Percentiles rank a stretch among this genome's conserved stretches.
These are phyloP conservation scores for Neocrepidodera transversa DNA, from an alignment of 2,888 invertebrate genomes.

Conservation along the genomic window DNA sequence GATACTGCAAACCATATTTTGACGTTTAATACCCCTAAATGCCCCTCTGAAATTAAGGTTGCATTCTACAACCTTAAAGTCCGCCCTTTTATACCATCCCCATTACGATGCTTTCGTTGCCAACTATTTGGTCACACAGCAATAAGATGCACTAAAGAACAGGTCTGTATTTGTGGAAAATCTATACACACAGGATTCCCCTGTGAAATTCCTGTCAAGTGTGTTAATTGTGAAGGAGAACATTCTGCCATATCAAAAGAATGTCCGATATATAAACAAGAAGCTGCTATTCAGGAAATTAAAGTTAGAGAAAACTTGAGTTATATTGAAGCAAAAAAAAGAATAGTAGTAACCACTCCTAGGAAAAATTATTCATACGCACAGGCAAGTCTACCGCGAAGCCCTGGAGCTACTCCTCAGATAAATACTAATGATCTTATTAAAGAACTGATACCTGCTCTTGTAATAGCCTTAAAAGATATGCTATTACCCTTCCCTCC, in stretches of 20 bases:
- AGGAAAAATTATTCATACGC: constrained; percentile 1
- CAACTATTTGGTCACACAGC: constrained; percentile 32
- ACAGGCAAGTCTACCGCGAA: not conserved
- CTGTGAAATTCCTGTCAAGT: constrained; percentile 5
- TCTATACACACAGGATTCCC: constrained; percentile 20
- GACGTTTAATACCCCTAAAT: constrained; percentile 37
- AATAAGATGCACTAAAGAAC: constrained; percentile 11
- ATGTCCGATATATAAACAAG: constrained; percentile 31
- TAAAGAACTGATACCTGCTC: constrained; percentile 2
- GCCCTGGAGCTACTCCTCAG: too few species aligned
- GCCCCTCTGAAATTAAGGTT: constrained; percentile 28
- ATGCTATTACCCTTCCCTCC: not conserved
- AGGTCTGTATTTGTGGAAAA: constrained; percentile 30
- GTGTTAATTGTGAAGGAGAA: constrained; percentile 27
- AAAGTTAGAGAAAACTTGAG: constrained; percentile 17
- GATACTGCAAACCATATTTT: constrained; percentile 34
- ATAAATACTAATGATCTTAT: not conserved
- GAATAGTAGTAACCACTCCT: not conserved
- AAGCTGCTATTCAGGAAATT: constrained; percentile 31
- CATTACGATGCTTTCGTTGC: constrained; percentile 35
- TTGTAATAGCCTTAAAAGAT: constrained; percentile 1
- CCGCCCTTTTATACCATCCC: constrained; percentile 37
- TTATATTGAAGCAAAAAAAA: constrained; percentile 8
- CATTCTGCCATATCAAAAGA: constrained; percentile 29
- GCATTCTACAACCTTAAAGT: constrained; percentile 35